A percentile compares a stretch with the other conserved stretches of the same genome.
Conservation (phyloP, 2,888 invertebrate genomes). For the Lottia scabra region DNA sequence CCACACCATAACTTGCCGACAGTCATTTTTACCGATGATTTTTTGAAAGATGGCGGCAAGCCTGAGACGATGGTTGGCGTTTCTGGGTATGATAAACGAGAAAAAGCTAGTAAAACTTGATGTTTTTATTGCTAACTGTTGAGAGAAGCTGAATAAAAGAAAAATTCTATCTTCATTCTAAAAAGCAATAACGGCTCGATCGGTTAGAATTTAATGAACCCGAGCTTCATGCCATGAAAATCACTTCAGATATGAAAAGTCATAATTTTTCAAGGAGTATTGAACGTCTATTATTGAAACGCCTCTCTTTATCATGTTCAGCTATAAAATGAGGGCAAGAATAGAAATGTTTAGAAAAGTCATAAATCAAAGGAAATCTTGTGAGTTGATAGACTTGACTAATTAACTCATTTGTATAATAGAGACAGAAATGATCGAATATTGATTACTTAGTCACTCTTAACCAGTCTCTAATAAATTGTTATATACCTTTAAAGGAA, state of each 20-base stretch:
- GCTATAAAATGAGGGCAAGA: not conserved
- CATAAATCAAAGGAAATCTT: constrained; percentile 16
- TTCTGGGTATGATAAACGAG: not conserved
- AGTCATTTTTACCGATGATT: not conserved
- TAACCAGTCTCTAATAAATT: no score
- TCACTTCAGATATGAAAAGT: not conserved
- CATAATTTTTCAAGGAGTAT: not conserved
- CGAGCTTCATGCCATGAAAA: not conserved
- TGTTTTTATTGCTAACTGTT: not conserved
- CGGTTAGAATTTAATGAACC: not conserved
- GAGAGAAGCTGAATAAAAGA: not conserved
- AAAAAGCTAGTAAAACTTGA: not conserved
- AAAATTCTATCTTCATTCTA: not conserved
- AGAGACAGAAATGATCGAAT: constrained; percentile 40
- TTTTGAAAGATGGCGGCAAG: not conserved
- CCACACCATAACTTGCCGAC: not conserved
- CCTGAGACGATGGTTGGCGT: not conserved
- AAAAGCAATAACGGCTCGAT: not conserved
- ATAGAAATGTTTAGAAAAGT: not conserved
- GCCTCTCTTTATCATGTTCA: not conserved
- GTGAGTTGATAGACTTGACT: constrained; percentile 31
- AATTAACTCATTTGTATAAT: constrained; percentile 47
- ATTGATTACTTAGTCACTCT: not conserved
- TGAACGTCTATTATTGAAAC: not conserved
- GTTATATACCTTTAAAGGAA: no score